Evolutionary conservation across 1,140 invertebrate genomes (phyloP), one percentile per base, ranked within the genome.

Genomic region (Trissolcus basalis): DNA sequence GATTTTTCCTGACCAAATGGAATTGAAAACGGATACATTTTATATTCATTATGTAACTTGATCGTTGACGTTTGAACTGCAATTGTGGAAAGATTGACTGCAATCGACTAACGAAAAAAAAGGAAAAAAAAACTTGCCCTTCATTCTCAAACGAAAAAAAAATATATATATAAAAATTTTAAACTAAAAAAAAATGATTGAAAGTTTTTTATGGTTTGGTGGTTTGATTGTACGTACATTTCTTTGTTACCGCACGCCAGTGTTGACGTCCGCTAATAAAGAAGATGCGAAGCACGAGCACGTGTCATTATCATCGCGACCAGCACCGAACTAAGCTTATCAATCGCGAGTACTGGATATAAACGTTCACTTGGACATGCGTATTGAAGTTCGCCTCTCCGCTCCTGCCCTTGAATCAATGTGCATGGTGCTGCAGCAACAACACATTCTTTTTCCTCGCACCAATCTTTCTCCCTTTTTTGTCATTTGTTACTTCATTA

Each of bases 271-370:
- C 35, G 51, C 9, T 33, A 61, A 60, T 47, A 60, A 61, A 47
- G 45, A 33, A 43, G n/a, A 54, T 16, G n/a, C 16, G 35, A 60
- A 50, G 50, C 50, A 45, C 41, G 41, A 56, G 60, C 59, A 54
- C 61, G 51, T 50, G 54, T 61, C 54, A 53, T 60, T 56, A 49
- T 27, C 56, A 51, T 53, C 35, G 19, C n/a, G 58, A 58, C 32
- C 45, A 58, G 43, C 55, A 60, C 12, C 55, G 12, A 71, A 73
- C 61, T 73, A 50, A 60, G 70, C 70, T 73, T 73, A 73, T 73
- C 70, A 73, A 45, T 73, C 55, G 70, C 55, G 39, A 54, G 55
- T 55, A 50, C 49, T 60, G 44, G 47, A 54, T 73, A 73, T 73
- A 65, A 39, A 13, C 16, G 53, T 48, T 59, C 58, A 43, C 54